Conservation (phyloP, 1,140 invertebrate genomes). For the Lamellibrachia luymesi region DNA sequence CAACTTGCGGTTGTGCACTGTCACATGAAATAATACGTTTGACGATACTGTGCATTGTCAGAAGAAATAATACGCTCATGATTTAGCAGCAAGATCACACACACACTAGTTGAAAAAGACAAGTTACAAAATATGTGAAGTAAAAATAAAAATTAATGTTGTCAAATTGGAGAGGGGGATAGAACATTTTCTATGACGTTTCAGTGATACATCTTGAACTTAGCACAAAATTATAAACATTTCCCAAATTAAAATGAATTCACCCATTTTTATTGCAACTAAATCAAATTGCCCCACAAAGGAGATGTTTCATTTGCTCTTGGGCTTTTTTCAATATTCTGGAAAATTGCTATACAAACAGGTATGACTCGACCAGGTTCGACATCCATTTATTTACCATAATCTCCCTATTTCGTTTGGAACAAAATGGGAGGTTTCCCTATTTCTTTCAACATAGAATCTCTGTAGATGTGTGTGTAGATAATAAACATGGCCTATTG, state of each 20-base stretch:
- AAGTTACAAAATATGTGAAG: neutral
- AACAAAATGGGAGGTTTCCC: neutral
- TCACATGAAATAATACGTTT: slow-evolving; percentile 37
- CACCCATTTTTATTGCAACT: neutral
- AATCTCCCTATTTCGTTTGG: neutral
- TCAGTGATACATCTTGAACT: too few relatives aligned
- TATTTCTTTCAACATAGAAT: neutral
- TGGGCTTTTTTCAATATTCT: neutral
- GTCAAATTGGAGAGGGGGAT: neutral
- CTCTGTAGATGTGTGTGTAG: neutral
- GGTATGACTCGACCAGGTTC: neutral
- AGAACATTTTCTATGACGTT: neutral
- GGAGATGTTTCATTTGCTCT: neutral
- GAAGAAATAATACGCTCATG: slow-evolving; percentile 36
- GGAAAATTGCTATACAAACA: neutral
- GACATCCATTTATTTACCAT: neutral
- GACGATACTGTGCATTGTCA: slow-evolving; percentile 68
- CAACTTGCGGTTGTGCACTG: slow-evolving; percentile 80
- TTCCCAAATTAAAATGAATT: neutral
- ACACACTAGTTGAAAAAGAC: neutral
- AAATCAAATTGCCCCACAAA: neutral
- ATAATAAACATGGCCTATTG: neutral
- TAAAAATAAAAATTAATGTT: neutral
- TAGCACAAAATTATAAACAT: neutral
- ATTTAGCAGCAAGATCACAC: neutral